phyloP scores from a whole-genome alignment of 92 coral and sea anemone species.

The Virgularia gustaviana region DNA sequence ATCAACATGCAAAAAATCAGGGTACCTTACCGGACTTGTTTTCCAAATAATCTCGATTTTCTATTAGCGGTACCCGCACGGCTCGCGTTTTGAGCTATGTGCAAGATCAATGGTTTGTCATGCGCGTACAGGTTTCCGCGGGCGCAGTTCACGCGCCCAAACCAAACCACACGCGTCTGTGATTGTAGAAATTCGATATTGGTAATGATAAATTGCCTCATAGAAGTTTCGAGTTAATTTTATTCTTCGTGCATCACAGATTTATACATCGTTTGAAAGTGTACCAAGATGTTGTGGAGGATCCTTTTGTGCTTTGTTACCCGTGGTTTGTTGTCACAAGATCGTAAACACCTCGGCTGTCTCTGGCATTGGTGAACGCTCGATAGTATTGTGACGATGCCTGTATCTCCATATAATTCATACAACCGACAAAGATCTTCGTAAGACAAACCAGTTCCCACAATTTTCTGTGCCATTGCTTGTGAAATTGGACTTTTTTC shows the following conservation, averaged over 20 bases:
- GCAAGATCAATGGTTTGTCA: neutral
- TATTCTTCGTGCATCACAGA: too few species aligned
- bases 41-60: neutral
- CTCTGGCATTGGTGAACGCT: neutral
- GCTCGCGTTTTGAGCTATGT: neutral
- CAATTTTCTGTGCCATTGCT: neutral
- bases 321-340: neutral
- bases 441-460: neutral
- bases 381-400: constrained; percentile 2
- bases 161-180: neutral
- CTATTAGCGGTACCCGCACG: neutral
- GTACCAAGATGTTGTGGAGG: neutral
- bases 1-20: constrained; percentile 1
- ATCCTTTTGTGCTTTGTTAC: constrained; percentile 5
- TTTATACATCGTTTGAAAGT: neutral
- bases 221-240: too few species aligned
- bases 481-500: neutral
- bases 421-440: constrained; percentile 1
- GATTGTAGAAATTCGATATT: neutral
- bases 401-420: constrained; percentile 1
- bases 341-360: constrained; percentile 7
- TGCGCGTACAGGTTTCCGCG: constrained; percentile 1
- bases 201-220: too few species aligned
- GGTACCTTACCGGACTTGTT: constrained; percentile 2
- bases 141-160: constrained; percentile 13